Evolutionary conservation across 2,113 vertebrate species (phyloP).

Genomic region (Nycticebus coucang): DNA sequence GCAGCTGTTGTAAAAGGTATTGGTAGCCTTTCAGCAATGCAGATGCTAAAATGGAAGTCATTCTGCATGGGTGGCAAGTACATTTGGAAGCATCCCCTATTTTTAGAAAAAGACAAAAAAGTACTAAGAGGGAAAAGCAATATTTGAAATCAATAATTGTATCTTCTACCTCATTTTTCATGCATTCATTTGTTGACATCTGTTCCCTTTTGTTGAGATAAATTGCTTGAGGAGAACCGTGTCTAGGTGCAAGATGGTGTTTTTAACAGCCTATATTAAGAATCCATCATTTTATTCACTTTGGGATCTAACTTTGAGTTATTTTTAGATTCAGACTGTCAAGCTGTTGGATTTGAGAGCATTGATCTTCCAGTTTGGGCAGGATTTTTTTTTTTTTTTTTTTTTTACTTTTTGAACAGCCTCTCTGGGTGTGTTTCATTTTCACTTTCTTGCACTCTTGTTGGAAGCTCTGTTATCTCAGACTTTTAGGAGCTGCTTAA

Average conservation of each 20-base stretch:
- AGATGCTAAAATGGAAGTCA: neutral
- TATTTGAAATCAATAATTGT: neutral
- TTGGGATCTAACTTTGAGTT: slow-evolving; percentile 29
- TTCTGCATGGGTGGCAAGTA: neutral
- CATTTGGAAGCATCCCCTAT: neutral
- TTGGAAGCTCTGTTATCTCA: neutral
- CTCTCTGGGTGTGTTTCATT: neutral
- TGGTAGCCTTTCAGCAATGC: neutral
- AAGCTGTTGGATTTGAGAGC: slow-evolving; percentile 3
- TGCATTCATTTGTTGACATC: slow-evolving; percentile 3
- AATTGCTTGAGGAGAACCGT: neutral
- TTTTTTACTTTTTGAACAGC: slow-evolving; percentile 9
- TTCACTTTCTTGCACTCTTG: slow-evolving; percentile 10
- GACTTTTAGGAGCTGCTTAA: neutral
- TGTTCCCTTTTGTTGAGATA: slow-evolving; percentile 30
- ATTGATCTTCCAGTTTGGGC: slow-evolving; percentile 13
- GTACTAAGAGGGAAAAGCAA: neutral
- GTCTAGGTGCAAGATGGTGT: neutral
- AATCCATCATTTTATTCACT: slow-evolving; percentile 23
- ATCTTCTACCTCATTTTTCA: neutral
- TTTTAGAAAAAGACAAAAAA: slow-evolving; percentile 2
- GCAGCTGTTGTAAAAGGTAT: neutral
- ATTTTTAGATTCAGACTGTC: slow-evolving; percentile 36
- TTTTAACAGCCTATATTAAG: neutral
- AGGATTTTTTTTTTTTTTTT: slow-evolving; percentile 23